These are phyloP conservation scores for Ianthella basta DNA, from an alignment of 37 sponge, comb jelly and placozoan species.

Conservation along the genomic window DNA sequence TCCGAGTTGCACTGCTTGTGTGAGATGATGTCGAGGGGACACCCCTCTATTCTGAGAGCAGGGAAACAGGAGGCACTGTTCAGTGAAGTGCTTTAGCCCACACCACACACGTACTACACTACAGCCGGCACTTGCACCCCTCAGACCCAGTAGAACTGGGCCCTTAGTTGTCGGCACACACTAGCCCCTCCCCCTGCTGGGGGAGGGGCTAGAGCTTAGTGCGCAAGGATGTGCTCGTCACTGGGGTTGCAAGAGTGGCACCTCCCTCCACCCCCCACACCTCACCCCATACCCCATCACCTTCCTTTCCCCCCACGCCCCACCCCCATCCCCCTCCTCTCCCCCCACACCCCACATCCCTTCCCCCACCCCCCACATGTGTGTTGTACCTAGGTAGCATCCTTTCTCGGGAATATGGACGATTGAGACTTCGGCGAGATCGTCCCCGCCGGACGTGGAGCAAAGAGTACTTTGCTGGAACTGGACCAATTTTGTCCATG, in stretches of 20 bases:
- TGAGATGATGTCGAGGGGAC: slow-evolving; percentile 57
- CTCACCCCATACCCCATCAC: background rate
- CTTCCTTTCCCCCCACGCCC: background rate
- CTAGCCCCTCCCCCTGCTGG: slow-evolving; percentile 12
- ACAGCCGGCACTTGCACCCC: slow-evolving; percentile 35
- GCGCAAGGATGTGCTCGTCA: slow-evolving; percentile 80
- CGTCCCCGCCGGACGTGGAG: background rate
- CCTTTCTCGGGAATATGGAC: slow-evolving; percentile 14
- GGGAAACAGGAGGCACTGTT: too few relatives aligned
- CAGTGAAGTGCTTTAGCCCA: too few relatives aligned
- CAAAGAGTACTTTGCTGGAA: slow-evolving; percentile 4
- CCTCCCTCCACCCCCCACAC: background rate
- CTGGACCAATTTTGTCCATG: slow-evolving; percentile 11
- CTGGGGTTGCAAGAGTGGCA: background rate
- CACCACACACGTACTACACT: too few relatives aligned
- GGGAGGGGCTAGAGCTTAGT: slow-evolving; percentile 24
- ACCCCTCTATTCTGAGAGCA: slow-evolving; percentile 46
- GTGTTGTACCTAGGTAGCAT: slow-evolving; percentile 15
- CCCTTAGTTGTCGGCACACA: slow-evolving; percentile 44
- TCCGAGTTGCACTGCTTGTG: background rate
- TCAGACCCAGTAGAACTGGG: background rate
- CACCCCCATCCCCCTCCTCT: background rate
- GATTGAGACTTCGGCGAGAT: slow-evolving; percentile 10
- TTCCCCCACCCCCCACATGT: background rate
- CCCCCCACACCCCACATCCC: background rate